phyloP scores from a whole-genome alignment of 2,888 invertebrate species.

The Leptarthrus brevirostris region DNA sequence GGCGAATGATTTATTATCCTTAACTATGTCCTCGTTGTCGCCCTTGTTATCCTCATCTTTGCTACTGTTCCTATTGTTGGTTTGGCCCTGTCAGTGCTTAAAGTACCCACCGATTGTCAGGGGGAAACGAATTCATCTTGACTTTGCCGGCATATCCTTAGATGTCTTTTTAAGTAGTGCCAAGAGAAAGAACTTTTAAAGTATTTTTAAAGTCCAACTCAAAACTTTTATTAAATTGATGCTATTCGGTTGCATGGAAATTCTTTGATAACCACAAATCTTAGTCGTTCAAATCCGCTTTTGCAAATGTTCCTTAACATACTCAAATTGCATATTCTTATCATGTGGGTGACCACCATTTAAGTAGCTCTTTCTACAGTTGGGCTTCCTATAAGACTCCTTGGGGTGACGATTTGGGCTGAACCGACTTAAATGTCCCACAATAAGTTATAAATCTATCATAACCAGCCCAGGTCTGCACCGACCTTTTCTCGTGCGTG shows the following conservation, averaged over 20 bases:
- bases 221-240: neutral
- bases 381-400: neutral
- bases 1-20: constrained; percentile 55
- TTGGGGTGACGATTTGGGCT: neutral
- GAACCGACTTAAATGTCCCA: constrained; percentile 13
- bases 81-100: constrained; percentile 34
- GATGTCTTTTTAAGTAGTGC: constrained; percentile 3
- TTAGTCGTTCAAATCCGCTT: neutral
- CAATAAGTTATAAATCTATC: constrained; percentile 51
- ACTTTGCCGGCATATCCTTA: constrained; percentile 9
- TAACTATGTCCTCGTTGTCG: constrained; percentile 54
- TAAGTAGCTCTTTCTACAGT: constrained; percentile 5
- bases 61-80: constrained; percentile 47
- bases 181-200: constrained; percentile 1
- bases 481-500: neutral
- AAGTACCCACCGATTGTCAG: constrained; percentile 14
- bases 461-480: constrained; percentile 40
- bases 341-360: constrained; percentile 39
- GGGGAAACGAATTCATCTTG: constrained; percentile 44
- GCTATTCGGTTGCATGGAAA: too few relatives aligned
- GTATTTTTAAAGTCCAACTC: constrained; percentile 32
- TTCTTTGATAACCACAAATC: constrained; percentile 1
- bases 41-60: constrained; percentile 52
- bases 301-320: neutral
- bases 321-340: neutral